Conservation (phyloP, 2,888 invertebrate genomes). For the Amorpha juglandis region DNA sequence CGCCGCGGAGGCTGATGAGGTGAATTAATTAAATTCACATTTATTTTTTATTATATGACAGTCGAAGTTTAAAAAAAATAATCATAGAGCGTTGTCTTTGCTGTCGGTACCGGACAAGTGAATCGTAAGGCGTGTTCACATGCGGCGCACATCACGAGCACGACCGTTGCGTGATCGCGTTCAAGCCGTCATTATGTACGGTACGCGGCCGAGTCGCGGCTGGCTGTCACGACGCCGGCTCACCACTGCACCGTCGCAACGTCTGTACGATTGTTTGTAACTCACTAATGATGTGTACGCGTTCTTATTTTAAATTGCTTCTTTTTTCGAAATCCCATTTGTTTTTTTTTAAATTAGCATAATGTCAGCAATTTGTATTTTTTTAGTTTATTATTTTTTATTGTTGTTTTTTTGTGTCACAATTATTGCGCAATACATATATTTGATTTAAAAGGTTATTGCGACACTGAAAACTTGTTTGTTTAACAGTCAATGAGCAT, state of each 20-base stretch:
- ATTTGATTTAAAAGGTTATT: slow-evolving; percentile 1
- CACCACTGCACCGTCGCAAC: slow-evolving; percentile 29
- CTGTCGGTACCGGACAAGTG: slow-evolving; percentile 16
- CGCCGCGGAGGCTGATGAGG: too few relatives aligned
- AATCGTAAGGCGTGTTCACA: slow-evolving; percentile 58
- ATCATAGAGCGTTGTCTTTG: background rate
- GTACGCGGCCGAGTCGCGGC: slow-evolving; percentile 31
- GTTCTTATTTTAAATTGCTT: slow-evolving; percentile 11
- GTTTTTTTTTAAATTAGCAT: background rate
- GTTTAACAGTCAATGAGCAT: too few relatives aligned
- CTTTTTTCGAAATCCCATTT: background rate
- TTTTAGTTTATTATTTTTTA: background rate
- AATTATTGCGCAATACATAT: background rate
- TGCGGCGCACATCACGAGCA: slow-evolving; percentile 52
- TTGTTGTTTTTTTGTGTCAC: background rate
- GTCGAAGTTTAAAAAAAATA: too few relatives aligned
- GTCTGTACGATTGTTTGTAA: slow-evolving; percentile 20
- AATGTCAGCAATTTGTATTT: background rate
- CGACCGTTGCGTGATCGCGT: slow-evolving; percentile 63
- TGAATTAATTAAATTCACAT: too few relatives aligned
- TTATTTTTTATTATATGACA: too few relatives aligned
- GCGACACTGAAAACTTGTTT: too few relatives aligned
- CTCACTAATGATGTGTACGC: slow-evolving; percentile 31
- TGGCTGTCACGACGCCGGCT: slow-evolving; percentile 35
- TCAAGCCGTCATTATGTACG: slow-evolving; percentile 57